These are phyloP conservation scores for Drosophila mayaguana DNA, from an alignment of 2,888 invertebrate genomes.

Conservation along the genomic window DNA sequence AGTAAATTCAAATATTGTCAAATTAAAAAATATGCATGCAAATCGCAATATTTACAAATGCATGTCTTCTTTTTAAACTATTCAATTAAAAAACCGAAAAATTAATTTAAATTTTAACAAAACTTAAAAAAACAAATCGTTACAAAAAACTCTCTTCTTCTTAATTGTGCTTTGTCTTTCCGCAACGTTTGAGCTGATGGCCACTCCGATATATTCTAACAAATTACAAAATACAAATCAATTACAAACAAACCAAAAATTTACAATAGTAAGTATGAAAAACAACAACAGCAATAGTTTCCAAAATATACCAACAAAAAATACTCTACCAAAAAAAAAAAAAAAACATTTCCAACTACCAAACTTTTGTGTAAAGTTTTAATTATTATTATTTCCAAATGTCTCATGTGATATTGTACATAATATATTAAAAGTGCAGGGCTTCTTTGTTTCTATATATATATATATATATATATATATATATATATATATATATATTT, in stretches of 20 bases:
- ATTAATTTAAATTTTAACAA: slow-evolving; percentile 48
- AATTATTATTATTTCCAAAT: slow-evolving; percentile 19
- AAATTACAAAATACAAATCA: slow-evolving; percentile 82
- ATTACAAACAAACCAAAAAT: slow-evolving; percentile 81
- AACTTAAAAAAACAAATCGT: slow-evolving; percentile 48
- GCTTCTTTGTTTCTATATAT: slow-evolving; percentile 29
- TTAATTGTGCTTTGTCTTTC: slow-evolving; percentile 86
- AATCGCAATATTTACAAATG: slow-evolving; percentile 46
- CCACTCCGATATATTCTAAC: slow-evolving; percentile 84
- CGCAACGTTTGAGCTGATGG: slow-evolving; percentile 86
- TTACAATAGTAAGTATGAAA: slow-evolving; percentile 84
- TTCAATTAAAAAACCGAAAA: slow-evolving; percentile 28
- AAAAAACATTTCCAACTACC: slow-evolving; percentile 41
- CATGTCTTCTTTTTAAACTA: slow-evolving; percentile 46
- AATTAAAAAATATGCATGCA: slow-evolving; percentile 47
- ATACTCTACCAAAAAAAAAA: slow-evolving; percentile 27
- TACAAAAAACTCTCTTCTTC: slow-evolving; percentile 80
- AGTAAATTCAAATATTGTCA: slow-evolving; percentile 13
- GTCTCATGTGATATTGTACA: slow-evolving; percentile 42
- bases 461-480: slow-evolving; percentile 10
- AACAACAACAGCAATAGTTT: slow-evolving; percentile 50
- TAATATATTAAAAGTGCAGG: slow-evolving; percentile 42
- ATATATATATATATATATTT: slow-evolving; percentile 20
- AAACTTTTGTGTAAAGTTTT: slow-evolving; percentile 58
- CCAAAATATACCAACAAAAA: slow-evolving; percentile 30